A percentile compares a stretch with the other conserved stretches of the same genome.
phyloP scores from a whole-genome alignment of 1,140 invertebrate species.

The Rhagoletis pomonella region DNA sequence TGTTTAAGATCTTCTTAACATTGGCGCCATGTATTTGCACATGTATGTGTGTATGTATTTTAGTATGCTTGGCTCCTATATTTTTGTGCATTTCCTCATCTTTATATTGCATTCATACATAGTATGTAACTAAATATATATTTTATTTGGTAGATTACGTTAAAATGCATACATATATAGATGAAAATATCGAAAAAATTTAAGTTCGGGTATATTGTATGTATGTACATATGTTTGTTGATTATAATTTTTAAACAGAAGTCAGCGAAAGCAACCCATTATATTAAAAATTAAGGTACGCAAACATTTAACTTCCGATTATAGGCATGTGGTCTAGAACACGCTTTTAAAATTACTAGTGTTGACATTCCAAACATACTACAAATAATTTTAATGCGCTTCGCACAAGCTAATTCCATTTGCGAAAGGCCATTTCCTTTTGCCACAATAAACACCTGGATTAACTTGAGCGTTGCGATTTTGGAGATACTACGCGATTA shows the following conservation, averaged over 20 bases:
- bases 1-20: slow-evolving; percentile 19
- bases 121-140: too few relatives aligned
- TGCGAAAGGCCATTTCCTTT: neutral
- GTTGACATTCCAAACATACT: neutral
- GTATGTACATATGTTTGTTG: too few relatives aligned
- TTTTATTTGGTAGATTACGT: neutral
- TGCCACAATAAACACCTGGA: neutral
- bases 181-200: too few relatives aligned
- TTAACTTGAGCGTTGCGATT: neutral
- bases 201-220: too few relatives aligned
- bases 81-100: slow-evolving; percentile 15
- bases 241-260: too few relatives aligned
- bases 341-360: neutral
- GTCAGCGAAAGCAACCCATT: too few relatives aligned
- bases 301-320: neutral
- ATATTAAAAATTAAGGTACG: too few relatives aligned
- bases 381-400: neutral
- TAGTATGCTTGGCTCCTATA: neutral
- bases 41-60: neutral
- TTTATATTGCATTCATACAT: neutral
- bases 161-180: neutral
- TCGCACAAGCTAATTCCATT: neutral
- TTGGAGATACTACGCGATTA: neutral
- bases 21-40: neutral
- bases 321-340: neutral